Evolutionary conservation across 1,140 invertebrate genomes (phyloP).

Genomic region (Megalonaias nervosa): DNA sequence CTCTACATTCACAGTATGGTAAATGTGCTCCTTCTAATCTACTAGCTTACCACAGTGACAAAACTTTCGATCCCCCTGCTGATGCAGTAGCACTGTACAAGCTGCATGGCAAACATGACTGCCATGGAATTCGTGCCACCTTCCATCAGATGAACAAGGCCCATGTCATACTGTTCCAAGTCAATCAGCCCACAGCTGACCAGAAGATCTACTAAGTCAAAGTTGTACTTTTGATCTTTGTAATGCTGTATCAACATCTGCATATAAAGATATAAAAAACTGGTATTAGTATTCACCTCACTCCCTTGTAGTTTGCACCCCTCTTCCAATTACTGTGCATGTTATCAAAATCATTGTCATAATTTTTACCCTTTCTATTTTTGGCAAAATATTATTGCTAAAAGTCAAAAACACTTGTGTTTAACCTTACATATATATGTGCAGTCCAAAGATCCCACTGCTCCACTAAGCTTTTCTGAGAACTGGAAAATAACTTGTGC

Average conservation of each 20-base stretch:
- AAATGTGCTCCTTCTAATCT: too few relatives aligned
- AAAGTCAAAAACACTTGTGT: too few relatives aligned
- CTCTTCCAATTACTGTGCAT: too few relatives aligned
- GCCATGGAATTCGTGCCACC: slow-evolving; percentile 88
- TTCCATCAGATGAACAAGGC: slow-evolving; percentile 87
- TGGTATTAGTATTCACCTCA: fast-evolving
- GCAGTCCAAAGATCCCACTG: too few relatives aligned
- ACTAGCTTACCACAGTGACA: slow-evolving; percentile 79
- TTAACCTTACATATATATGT: too few relatives aligned
- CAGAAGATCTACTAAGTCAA: slow-evolving; percentile 92
- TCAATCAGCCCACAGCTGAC: slow-evolving; percentile 82
- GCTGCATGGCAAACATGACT: slow-evolving; percentile 90
- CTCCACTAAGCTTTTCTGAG: too few relatives aligned
- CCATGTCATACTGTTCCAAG: slow-evolving; percentile 85
- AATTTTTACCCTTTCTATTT: too few relatives aligned
- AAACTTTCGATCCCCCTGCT: slow-evolving; percentile 84
- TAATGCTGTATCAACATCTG: slow-evolving; percentile 82
- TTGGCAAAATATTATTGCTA: too few relatives aligned
- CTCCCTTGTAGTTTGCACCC: too few relatives aligned
- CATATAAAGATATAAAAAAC: background rate
- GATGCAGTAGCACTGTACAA: slow-evolving; percentile 89
- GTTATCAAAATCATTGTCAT: too few relatives aligned
- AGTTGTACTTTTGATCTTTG: slow-evolving; percentile 91
- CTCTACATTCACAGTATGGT: too few relatives aligned
- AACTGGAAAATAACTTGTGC: too few relatives aligned